Evolutionary conservation across 2,113 vertebrate genomes (phyloP), one percentile per base, ranked within the genome.

Genomic region (Gallinago undulata): DNA sequence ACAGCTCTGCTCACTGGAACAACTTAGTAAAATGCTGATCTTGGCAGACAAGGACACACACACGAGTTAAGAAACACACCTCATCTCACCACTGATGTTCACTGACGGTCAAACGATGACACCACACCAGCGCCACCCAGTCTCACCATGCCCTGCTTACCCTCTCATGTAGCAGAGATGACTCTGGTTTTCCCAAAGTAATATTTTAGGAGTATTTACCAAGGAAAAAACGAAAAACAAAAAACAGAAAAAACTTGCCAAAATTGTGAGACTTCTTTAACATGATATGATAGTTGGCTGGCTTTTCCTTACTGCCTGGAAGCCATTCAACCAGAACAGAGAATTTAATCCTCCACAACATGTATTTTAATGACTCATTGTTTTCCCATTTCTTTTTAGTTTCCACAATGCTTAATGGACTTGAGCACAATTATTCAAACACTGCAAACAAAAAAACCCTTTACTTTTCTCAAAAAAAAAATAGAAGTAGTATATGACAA

Each of bases 291-390:
- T 62, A 59, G 47, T 86, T 77, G 63, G 50, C 53, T 96, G 88
- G 63, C 83, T 91, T 95, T 47, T 78, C 70, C 25, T 90, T 50
- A 63, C 11, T 67, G 31, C 60, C 75, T 92, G 72, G 72, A 67
- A 96, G 68, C 19, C 51, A 70, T 92, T 93, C 83, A 95, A 70
- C 51, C 60, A 84, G 83, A 81, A 92, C 1, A 75, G 27, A 45
- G 51, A 93, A 67, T 84, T 83, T 41, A 83, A 92, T 88, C 64
- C 64, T 84, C 76, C 45, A 68, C 39, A 88, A 72, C 53, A 48
- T 78, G 35, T 81, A 92, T 89, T 94, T 90, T 84, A 93, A 86
- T 89, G 94, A 90, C 47, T 96, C 93, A 81, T 39, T 96, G 76
- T 94, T 84, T 75, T 81, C 72, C 47, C 84, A 18, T 74, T 77